Evolutionary conservation across 2,888 invertebrate species (phyloP).

Genomic region (Phragmatobia fuliginosa): DNA sequence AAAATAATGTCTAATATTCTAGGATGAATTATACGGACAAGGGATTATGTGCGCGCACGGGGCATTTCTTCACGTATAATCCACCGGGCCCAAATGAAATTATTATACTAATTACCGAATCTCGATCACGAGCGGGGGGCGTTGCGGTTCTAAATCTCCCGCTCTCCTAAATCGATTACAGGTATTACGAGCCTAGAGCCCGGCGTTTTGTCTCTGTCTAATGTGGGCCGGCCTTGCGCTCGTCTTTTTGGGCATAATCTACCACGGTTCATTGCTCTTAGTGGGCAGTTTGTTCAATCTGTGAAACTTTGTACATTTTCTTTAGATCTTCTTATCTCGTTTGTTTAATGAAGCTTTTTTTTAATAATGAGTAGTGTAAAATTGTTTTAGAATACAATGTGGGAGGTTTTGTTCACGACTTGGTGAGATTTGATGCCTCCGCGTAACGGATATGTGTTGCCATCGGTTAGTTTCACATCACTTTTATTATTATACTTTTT

Average conservation of each 20-base stretch:
- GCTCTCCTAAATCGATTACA: constrained; percentile 82
- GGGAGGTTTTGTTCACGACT: constrained; percentile 29
- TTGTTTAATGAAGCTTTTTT: constrained; percentile 52
- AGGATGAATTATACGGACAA: constrained; percentile 21
- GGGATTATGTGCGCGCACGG: constrained; percentile 57
- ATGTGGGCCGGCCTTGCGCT: constrained; percentile 76
- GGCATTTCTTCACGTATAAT: constrained; percentile 68
- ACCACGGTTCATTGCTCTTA: constrained; percentile 79
- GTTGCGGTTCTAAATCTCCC: constrained; percentile 78
- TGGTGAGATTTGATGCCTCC: constrained; percentile 45
- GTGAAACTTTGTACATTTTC: constrained; percentile 44
- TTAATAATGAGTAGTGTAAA: constrained; percentile 50
- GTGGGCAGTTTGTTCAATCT: constrained; percentile 59
- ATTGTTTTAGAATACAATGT: constrained; percentile 51
- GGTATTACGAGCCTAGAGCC: constrained; percentile 77
- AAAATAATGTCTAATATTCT: constrained; percentile 43
- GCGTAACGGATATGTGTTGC: constrained; percentile 46
- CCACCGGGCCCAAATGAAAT: constrained; percentile 76
- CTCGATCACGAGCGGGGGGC: constrained; percentile 76
- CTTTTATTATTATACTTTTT: constrained; percentile 50
- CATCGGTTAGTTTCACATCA: constrained; percentile 50
- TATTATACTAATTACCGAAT: constrained; percentile 83
- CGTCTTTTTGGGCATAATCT: constrained; percentile 79
- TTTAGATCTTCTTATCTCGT: constrained; percentile 50
- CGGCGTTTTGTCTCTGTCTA: constrained; percentile 81